These are phyloP conservation scores for Cettia cetti DNA, from an alignment of 2,113 vertebrate species.

Conservation along the genomic window DNA sequence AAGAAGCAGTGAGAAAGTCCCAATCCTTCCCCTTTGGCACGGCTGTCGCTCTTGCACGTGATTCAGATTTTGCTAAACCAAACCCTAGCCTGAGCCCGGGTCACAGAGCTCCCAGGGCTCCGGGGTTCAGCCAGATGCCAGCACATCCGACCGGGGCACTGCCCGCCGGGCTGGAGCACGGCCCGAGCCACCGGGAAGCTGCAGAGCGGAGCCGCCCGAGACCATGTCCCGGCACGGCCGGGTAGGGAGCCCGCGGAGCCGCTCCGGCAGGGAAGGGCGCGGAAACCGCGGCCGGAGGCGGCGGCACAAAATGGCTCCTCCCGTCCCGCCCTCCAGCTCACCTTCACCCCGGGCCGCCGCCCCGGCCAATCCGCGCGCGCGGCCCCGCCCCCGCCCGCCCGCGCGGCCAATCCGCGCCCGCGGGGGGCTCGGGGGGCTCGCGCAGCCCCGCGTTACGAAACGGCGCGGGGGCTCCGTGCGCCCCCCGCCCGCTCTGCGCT, in stretches of 20 bases:
- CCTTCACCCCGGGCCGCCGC: constrained; percentile 69
- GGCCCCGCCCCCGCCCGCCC: no score
- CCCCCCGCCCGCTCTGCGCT: no score
- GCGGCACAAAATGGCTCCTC: constrained; percentile 2
- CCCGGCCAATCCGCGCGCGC: no score
- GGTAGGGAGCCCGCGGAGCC: neutral
- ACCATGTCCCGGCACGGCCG: neutral
- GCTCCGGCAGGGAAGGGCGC: neutral
- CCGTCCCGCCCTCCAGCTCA: constrained; percentile 68
- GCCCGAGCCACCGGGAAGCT: neutral
- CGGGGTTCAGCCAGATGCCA: neutral
- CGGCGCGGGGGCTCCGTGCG: no score
- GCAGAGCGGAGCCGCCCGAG: neutral
- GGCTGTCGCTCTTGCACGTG: neutral
- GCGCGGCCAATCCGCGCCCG: no score
- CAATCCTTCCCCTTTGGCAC: neutral
- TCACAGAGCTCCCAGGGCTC: neutral
- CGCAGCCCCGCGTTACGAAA: no score
- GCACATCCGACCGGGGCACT: neutral
- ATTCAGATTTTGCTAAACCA: neutral
- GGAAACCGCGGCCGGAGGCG: neutral
- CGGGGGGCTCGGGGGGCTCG: no score
- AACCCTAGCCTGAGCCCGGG: neutral
- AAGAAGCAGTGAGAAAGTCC: no score
- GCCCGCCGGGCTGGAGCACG: neutral